Percentiles rank a stretch among this genome's conserved stretches.
phyloP scores from a whole-genome alignment of 2,888 invertebrate genomes.

The Cryptocephalus primarius region DNA sequence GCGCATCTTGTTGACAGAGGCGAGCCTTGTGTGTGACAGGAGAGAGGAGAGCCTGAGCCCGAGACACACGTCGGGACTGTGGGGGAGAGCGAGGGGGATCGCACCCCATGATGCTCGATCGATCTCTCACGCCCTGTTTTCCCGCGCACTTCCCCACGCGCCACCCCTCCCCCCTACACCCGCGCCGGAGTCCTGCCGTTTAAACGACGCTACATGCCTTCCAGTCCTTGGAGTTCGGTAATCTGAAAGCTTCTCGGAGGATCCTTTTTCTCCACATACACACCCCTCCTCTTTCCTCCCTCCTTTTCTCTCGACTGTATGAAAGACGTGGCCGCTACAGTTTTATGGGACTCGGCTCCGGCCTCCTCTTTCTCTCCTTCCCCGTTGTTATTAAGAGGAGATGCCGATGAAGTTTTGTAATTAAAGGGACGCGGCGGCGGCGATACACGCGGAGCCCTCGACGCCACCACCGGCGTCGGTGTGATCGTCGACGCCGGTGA shows the following conservation, averaged over 20 bases:
- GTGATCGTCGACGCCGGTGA: too few relatives aligned
- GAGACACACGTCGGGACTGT: constrained; percentile 20
- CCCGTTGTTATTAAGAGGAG: not conserved
- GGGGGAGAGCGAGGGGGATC: constrained; percentile 23
- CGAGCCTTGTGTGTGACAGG: constrained; percentile 31
- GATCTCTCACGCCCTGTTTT: constrained; percentile 36
- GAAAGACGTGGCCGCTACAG: constrained; percentile 11
- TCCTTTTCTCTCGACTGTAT: constrained; percentile 10
- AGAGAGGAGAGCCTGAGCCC: constrained; percentile 25
- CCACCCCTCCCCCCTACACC: constrained; percentile 12
- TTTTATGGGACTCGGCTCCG: constrained; percentile 5
- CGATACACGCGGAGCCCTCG: too few relatives aligned
- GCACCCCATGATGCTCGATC: constrained; percentile 34
- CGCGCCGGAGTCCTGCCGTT: constrained; percentile 3
- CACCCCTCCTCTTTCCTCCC: constrained; percentile 10
- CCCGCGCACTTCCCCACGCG: constrained; percentile 29
- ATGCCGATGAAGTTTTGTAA: not conserved
- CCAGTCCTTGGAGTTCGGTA: constrained; percentile 24
- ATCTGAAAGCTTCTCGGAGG: constrained; percentile 27
- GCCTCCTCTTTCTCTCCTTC: constrained; percentile 1
- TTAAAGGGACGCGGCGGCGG: too few relatives aligned
- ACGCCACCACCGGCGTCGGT: too few relatives aligned
- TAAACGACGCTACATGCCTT: constrained; percentile 18
- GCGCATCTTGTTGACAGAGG: constrained; percentile 34
- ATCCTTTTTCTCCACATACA: constrained; percentile 17